A percentile compares a stretch with the other conserved stretches of the same genome.
Evolutionary conservation across 2,888 invertebrate genomes (phyloP).

Genomic region (Ectemnius continuus): DNA sequence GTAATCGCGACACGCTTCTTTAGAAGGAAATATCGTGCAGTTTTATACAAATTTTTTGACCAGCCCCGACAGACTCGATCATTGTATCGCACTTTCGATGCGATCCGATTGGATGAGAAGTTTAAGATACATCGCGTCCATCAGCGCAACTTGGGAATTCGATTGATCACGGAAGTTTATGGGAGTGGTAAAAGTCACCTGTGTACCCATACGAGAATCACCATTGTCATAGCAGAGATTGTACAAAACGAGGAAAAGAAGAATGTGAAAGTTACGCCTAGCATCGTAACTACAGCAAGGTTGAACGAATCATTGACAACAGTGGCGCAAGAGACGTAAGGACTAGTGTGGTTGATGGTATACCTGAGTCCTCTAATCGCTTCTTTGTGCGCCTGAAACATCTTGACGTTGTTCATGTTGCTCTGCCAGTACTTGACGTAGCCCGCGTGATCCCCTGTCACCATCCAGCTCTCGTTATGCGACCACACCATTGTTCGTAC

Average conservation of each 20-base stretch:
- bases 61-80: too few relatives aligned
- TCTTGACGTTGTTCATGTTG: constrained; percentile 99
- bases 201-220: constrained; percentile 68
- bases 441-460: constrained; percentile 98
- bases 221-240: constrained; percentile 45
- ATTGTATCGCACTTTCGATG: too few relatives aligned
- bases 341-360: constrained; percentile 78
- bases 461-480: constrained; percentile 99
- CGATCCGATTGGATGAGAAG: too few relatives aligned
- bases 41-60: too few relatives aligned
- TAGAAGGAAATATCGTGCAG: too few relatives aligned
- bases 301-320: constrained; percentile 64
- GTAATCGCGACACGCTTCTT: too few relatives aligned
- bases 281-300: constrained; percentile 61
- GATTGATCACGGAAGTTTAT: too few relatives aligned
- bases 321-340: constrained; percentile 75
- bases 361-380: constrained; percentile 99
- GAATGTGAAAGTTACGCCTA: constrained; percentile 61
- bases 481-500: constrained; percentile 99
- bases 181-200: constrained; percentile 60
- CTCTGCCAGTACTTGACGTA: constrained; percentile 99
- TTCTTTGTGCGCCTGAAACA: constrained; percentile 99
- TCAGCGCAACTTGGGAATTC: too few relatives aligned
- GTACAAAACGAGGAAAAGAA: constrained; percentile 61
- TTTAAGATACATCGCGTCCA: too few relatives aligned